A percentile compares a stretch with the other conserved stretches of the same genome.
These are phyloP conservation scores for Marcusenius ussheri DNA, from an alignment of 2,113 vertebrate species.

Conservation along the genomic window DNA sequence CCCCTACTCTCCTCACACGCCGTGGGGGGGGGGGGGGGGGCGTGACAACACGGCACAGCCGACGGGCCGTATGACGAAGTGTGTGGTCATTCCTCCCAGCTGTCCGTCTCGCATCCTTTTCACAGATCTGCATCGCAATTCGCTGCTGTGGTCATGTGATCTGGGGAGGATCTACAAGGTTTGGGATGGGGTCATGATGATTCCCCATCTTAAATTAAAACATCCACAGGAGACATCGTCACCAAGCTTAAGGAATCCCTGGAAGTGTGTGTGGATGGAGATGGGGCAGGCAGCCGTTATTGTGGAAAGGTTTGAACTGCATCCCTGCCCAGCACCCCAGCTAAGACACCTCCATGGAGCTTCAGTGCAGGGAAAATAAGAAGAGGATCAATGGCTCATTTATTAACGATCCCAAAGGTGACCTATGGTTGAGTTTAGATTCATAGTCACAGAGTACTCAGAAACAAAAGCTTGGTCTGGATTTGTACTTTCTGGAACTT, in stretches of 20 bases:
- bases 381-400: background rate
- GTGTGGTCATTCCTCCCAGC: background rate
- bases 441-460: background rate
- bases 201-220: background rate
- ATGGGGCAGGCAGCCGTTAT: background rate
- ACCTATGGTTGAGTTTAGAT: background rate
- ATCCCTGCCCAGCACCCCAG: background rate
- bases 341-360: background rate
- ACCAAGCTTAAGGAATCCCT: background rate
- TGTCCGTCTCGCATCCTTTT: background rate
- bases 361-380: background rate
- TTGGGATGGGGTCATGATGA: background rate
- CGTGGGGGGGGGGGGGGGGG: background rate
- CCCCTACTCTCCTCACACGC: background rate
- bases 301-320: background rate
- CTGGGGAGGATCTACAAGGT: background rate
- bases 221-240: background rate
- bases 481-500: background rate
- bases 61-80: background rate
- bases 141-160: background rate
- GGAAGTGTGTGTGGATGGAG: background rate
- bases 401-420: background rate
- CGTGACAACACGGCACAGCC: background rate
- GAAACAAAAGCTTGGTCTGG: background rate
- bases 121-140: background rate